Conservation (phyloP, 2,113 vertebrate species). For the Rynchops niger region DNA sequence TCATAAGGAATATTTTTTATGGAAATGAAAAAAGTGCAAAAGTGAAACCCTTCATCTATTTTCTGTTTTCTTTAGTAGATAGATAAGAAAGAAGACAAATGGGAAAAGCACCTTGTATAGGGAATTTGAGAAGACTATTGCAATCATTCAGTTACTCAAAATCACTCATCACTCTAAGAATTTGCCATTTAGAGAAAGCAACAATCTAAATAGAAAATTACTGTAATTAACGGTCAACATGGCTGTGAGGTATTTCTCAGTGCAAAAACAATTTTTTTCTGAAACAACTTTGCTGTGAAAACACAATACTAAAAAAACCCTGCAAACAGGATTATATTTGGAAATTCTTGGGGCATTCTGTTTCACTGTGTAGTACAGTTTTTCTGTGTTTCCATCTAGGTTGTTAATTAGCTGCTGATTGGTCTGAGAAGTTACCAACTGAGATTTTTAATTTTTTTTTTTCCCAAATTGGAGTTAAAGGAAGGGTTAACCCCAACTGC, state of each 20-base stretch:
- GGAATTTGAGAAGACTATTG: not conserved
- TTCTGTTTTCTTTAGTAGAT: not conserved
- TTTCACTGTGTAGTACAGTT: not conserved
- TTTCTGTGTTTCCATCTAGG: not conserved
- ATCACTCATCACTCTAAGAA: not conserved
- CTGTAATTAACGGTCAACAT: not conserved
- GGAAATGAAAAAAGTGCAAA: not conserved
- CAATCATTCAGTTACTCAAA: not conserved
- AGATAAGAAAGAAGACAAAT: not conserved
- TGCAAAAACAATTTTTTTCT: not conserved
- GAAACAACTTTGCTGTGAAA: not conserved
- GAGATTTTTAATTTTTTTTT: not conserved
- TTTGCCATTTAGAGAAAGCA: not conserved
- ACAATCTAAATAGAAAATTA: slow-evolving; percentile 15
- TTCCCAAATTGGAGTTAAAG: not conserved
- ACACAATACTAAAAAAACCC: not conserved
- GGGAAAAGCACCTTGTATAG: not conserved
- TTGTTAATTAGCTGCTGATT: not conserved
- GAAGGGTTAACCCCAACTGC: not conserved
- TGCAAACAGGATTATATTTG: not conserved
- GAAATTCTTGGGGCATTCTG: not conserved
- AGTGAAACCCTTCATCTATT: not conserved
- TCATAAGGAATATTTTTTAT: not conserved
- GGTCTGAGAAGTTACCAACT: not conserved
- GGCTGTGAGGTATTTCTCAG: not conserved